Base-by-base conservation (phyloP, 2,888 invertebrate genomes). In the Sphecodes monilicornis region DNA sequence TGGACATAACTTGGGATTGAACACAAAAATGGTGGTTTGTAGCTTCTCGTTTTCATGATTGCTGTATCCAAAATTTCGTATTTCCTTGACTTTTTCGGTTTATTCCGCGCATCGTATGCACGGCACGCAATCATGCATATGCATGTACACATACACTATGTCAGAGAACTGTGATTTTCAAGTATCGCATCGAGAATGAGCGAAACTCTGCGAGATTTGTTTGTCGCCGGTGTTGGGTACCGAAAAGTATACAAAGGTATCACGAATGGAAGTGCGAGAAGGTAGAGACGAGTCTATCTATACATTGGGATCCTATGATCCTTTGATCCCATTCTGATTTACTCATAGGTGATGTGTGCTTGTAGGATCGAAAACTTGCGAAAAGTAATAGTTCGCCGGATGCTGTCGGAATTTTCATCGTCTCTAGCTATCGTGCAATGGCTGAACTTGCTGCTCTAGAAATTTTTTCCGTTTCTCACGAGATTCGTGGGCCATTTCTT, bases 281-380 rank as follows among this genome's bases (percentile, higher is more conserved):
- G 41, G 50, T 43, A 73, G 69, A 77, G 50, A 78, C 73, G 69
- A 78, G 79, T 79, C 90, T 90, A 92, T 92, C 91, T 88, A 88
- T 91, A 91, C 85, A 91, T 90, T 90, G 85, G 86, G 88, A 92
- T 89, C 89, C 91, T 86, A 86, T 88, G 89, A 92, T 91, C 91
- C 92, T 91, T 92, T 92, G 92, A 91, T 91, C 90, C 90, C 75
- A 86, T 88, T 88, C 89, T 88, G 91, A 92, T 93, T 91, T 90
- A 88, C 89, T 91, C 90, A 86, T 82, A 88, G 88, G 86, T 87
- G 89, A 92, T 90, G 90, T 88, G 89, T 85, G 86, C 86, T 89
- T 82, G 84, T 73, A 89, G 90, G 90, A 91, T 90, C 85, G 88
- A 87, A 85, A 89, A 86, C 85, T 90, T 89, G 84, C 70, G 68